Percentiles rank a stretch among this genome's conserved stretches.
Evolutionary conservation across 1,140 invertebrate species (phyloP).

Genomic region (Hylyphantes graminicola): DNA sequence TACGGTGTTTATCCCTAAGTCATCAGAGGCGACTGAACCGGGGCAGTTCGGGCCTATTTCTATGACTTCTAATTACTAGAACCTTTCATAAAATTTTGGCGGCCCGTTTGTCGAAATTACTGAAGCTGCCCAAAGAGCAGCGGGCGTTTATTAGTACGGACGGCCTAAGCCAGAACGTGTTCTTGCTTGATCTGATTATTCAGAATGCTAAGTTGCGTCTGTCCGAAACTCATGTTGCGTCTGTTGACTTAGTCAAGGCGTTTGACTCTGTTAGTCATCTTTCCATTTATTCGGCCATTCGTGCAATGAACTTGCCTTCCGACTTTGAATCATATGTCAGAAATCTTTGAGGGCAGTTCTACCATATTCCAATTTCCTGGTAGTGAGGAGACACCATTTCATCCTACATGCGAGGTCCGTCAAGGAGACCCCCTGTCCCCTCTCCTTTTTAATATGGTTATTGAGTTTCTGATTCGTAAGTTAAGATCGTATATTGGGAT

Average conservation of each 20-base stretch:
- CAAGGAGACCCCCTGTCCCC: background rate
- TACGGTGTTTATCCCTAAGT: no score
- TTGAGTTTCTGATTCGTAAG: background rate
- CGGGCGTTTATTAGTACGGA: no score
- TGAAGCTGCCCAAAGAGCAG: no score
- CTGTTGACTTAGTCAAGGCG: background rate
- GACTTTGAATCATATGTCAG: background rate
- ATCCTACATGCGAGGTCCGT: background rate
- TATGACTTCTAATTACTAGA: no score
- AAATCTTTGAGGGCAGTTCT: background rate
- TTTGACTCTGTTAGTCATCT: background rate
- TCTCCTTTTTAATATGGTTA: background rate
- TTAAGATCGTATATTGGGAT: background rate
- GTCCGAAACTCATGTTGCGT: background rate
- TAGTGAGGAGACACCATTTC: background rate
- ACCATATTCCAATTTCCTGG: background rate
- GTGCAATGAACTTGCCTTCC: rapidly evolving
- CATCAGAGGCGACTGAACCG: no score
- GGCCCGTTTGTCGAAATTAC: no score
- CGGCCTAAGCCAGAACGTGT: background rate
- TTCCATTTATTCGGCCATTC: background rate
- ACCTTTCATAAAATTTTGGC: no score
- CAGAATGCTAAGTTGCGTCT: background rate
- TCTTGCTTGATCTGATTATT: background rate
- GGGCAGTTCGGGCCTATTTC: no score